Base-by-base conservation (phyloP, 2,797 vertebrate species). In the Phrynocephalus guinanensis region DNA sequence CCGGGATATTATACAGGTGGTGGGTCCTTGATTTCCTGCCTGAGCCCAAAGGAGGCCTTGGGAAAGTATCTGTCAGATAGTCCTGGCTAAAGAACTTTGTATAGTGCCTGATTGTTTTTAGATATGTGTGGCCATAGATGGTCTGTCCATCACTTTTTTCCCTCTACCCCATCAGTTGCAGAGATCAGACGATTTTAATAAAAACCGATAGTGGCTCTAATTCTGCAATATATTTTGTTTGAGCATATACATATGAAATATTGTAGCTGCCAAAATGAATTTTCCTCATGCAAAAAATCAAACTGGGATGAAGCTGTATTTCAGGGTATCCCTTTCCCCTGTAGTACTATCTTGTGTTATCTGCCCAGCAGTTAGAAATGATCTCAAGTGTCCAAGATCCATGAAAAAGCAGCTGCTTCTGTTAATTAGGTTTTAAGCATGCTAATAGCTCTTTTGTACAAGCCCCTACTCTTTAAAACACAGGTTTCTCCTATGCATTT, bases 401-500 rank as follows among this genome's bases (percentile, higher is more conserved):
- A 13, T 67, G 16, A 60, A 85, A 73, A 84, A 63, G 13, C 52
- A 75, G 67, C 1, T 30, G 16, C 11, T 28, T 7, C 44, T 50
- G 16, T 10, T 75, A 73, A 50, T 70, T 52, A 52, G 26, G 67
- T 16, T 16, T 71, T 16, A 83, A 71, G 52, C 10, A n/a, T 73
- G 3, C 18, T 50, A 70, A 82, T 28, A 24, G 2, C 24, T 38
- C 30, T 75, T 84, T 22, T 11, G 28, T 30, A 63, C 9, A 13
- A 26, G 50, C 70, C 70, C 2, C 4, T 70, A 68, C 11, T 52
- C 52, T 70, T 2, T 33, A n/a, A 30, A 20, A 30, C 6, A 28
- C 33, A 48, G 9, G 91, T 88, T 84, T 85, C 90, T 63, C 79
- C 3, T 30, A 82, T 87, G 87, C 30, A 28, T 75, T 73, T 73